Conservation (phyloP, 53 echinoderm and acorn worm species). For the Astropecten irregularis region DNA sequence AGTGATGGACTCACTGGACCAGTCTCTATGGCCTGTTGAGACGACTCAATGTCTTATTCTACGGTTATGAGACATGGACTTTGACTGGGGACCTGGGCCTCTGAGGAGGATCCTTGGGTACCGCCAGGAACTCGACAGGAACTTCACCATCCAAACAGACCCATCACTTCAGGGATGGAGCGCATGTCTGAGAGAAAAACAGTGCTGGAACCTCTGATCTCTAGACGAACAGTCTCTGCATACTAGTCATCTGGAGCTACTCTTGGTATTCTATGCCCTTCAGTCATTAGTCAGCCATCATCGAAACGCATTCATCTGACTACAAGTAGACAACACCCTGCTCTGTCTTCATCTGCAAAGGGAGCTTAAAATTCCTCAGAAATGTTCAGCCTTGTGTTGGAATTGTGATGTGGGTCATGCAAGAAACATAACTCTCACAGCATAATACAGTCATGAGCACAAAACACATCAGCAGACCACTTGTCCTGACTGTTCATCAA, state of each 20-base stretch:
- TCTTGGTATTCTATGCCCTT: conserved; percentile 10
- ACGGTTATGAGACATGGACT: no score
- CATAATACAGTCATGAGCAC: neutral
- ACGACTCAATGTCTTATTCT: no score
- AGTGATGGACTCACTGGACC: no score
- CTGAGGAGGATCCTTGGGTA: no score
- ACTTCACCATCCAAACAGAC: neutral
- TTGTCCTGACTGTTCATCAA: no score
- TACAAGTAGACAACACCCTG: conserved; percentile 29
- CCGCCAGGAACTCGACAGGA: no score
- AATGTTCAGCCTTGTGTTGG: neutral
- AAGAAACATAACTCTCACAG: neutral
- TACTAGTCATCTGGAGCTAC: conserved; percentile 33
- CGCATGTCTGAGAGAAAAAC: neutral
- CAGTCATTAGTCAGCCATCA: neutral
- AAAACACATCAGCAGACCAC: neutral
- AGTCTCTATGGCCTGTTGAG: no score
- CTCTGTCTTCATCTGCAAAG: no score
- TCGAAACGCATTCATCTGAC: neutral
- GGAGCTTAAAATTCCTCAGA: neutral
- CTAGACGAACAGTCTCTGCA: conserved; percentile 5
- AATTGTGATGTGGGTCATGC: conserved; percentile 17
- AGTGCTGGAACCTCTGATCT: conserved; percentile 8
- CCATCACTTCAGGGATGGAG: conserved; percentile 31
- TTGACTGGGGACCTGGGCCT: no score